Evolutionary conservation across 1,140 invertebrate species (phyloP), one percentile per base, ranked within the genome.

Genomic region (Heliothis subflexa): DNA sequence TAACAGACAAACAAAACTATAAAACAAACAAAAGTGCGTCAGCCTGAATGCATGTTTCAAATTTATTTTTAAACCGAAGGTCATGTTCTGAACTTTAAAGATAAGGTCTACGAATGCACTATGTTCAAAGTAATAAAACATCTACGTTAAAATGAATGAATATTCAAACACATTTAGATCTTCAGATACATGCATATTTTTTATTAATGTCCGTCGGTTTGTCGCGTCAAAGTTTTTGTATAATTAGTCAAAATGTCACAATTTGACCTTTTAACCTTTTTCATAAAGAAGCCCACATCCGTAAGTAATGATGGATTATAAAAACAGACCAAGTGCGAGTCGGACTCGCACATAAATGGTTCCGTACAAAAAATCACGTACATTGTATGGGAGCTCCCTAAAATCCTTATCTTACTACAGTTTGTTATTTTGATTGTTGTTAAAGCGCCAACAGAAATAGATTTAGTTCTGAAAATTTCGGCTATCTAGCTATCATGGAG

Each of bases 161-260:
- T 66, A 66, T 66, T 66, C 10, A 66, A 16, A 21, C 9, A 10
- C 16, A 66, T 21, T 66, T 13, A 66, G 40, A 66, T 66, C 40
- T 18, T 28, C 62, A 66, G 62, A 66, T 49, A 66, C 40, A 66
- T 49, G 18, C 16, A 45, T 45, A 47, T 7, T 47, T 47, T 70
- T 13, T 57, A 16, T 13, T 16, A 61, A 28, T 47, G 45, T 74
- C 40, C 16, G 14, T 49, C 72, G 18, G 2, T 18, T 12, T 9
- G 55, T 59, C 71, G 45, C 18, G 40, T 47, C 55, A 74, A 61
- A 45, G 12, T 28, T 14, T n/a, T 28, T 70, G 40, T 61, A 49
- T 61, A 61, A 74, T 74, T 47, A 74, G 13, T 61, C 61, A 73
- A 72, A 50, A 74, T 74, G 57, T 74, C 57, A 74, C 14, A 28